phyloP scores from a whole-genome alignment of 1,140 invertebrate species.

The Teleogryllus occipitalis region DNA sequence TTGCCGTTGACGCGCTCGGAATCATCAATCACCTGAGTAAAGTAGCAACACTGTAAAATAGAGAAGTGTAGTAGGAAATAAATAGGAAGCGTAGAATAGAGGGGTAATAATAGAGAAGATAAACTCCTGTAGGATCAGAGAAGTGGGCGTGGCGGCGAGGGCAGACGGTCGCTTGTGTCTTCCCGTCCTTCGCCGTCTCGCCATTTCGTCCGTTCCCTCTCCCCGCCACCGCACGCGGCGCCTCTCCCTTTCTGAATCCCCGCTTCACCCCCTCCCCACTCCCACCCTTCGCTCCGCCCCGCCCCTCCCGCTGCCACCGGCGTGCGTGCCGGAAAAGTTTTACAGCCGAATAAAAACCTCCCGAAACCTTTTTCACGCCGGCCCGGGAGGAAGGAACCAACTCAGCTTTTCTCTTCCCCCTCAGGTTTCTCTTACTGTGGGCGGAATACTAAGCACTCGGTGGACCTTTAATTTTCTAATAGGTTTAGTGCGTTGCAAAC shows the following conservation, averaged over 20 bases:
- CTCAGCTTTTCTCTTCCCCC: not conserved
- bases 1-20: no score
- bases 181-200: not conserved
- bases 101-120: no score
- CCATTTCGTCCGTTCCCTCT: not conserved
- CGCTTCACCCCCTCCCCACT: not conserved
- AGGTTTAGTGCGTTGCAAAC: not conserved
- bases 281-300: no score
- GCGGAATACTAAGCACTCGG: not conserved
- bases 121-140: no score
- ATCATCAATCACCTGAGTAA: no score
- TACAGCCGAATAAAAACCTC: not conserved
- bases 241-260: not conserved
- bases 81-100: no score
- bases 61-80: no score
- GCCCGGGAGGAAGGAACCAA: not conserved
- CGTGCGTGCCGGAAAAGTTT: slow-evolving; percentile 3
- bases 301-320: not conserved
- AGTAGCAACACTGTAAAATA: no score
- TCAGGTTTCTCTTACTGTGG: not conserved
- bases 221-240: not conserved
- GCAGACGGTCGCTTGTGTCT: no score
- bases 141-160: no score
- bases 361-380: slow-evolving; percentile 3
- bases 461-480: slow-evolving; percentile 1